Evolutionary conservation across 2,113 vertebrate species (phyloP).

Genomic region (Perca flavescens): DNA sequence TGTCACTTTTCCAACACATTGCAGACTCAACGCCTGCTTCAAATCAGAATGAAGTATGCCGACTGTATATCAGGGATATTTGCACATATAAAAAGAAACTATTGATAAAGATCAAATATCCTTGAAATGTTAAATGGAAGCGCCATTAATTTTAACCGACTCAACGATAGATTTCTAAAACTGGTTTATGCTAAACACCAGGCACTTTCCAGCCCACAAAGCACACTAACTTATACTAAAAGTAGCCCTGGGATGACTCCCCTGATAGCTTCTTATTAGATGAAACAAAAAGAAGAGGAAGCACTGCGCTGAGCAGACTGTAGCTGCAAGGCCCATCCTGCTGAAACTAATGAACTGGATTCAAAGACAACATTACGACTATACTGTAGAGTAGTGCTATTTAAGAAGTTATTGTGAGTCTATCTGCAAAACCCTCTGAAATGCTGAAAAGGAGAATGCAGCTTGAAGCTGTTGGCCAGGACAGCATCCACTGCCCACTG

Average conservation of each 20-base stretch:
- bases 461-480: conserved; percentile 14
- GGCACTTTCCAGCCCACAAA: conserved; percentile 22
- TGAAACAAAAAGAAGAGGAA: conserved; percentile 27
- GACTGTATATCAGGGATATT: neutral
- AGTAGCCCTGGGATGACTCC: conserved; percentile 35
- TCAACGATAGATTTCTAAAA: neutral
- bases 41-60: too few species aligned
- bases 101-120: neutral
- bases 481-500: conserved; percentile 24
- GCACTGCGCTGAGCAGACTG: neutral
- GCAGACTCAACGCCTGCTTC: neutral
- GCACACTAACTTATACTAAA: conserved; percentile 24
- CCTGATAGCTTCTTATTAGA: conserved; percentile 20
- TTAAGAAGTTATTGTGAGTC: conserved; percentile 4
- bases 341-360: conserved; percentile 44
- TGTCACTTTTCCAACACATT: neutral
- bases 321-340: conserved; percentile 22
- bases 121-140: neutral
- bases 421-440: conserved; percentile 13
- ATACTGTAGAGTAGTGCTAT: neutral
- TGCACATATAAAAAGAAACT: neutral
- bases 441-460: conserved; percentile 4
- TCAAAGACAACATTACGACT: conserved; percentile 29
- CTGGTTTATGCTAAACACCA: conserved; percentile 12
- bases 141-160: neutral